These are phyloP conservation scores for Mungos mungo DNA, from an alignment of 2,113 vertebrate species.

Conservation along the genomic window DNA sequence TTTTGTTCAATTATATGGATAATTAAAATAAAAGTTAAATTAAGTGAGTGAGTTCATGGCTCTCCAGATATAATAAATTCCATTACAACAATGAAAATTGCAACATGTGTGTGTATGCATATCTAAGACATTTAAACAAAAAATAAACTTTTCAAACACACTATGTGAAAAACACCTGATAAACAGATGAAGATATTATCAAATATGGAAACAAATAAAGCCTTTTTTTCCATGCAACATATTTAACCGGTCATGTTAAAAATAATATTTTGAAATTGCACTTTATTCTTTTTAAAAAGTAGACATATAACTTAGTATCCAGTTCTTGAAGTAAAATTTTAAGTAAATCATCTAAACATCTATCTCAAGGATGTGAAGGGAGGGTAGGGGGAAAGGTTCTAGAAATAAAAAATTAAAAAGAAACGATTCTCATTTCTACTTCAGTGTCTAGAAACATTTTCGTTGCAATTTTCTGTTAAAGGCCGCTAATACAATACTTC, in stretches of 20 bases:
- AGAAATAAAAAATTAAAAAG: conserved; percentile 41
- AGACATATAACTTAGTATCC: background rate
- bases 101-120: conserved; percentile 6
- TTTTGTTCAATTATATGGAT: conserved; percentile 74
- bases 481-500: conserved; percentile 83
- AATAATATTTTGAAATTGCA: conserved; percentile 18
- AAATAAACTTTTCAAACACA: conserved; percentile 63
- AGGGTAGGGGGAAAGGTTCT: conserved; percentile 55
- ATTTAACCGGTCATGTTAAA: conserved; percentile 28
- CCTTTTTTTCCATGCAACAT: background rate
- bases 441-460: conserved; percentile 71
- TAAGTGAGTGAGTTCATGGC: conserved; percentile 61
- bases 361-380: conserved; percentile 48
- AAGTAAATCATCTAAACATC: conserved; percentile 52
- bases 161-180: background rate
- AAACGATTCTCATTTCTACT: conserved; percentile 62
- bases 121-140: conserved; percentile 43
- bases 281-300: background rate
- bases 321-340: conserved; percentile 30
- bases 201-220: conserved; percentile 26
- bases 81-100: conserved; percentile 51
- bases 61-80: conserved; percentile 42
- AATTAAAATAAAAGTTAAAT: conserved; percentile 79
- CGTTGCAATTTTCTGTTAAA: conserved; percentile 77
- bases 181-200: background rate